Percentiles rank a stretch among this genome's conserved stretches.
Conservation (phyloP, 2,888 invertebrate genomes). For the Cephus spinipes region DNA sequence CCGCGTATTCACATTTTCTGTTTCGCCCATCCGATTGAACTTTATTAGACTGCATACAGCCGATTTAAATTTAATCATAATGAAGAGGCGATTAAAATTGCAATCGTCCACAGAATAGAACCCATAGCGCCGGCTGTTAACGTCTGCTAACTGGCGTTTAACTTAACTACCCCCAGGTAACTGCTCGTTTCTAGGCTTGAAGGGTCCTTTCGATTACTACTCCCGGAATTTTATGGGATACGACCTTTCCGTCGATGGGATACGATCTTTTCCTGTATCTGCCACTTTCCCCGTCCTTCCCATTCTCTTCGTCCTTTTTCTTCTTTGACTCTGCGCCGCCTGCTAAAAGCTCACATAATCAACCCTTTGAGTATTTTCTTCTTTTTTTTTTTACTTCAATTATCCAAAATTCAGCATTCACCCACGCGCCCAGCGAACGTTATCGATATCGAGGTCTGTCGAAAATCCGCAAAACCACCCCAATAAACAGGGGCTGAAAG, state of each 20-base stretch:
- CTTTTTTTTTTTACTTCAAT: background rate
- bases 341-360: background rate
- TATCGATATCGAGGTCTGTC: slow-evolving; percentile 23
- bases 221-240: slow-evolving; percentile 58
- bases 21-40: slow-evolving; percentile 46
- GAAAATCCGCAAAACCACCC: slow-evolving; percentile 26
- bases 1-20: slow-evolving; percentile 52
- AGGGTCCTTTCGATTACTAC: slow-evolving; percentile 64
- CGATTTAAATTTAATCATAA: slow-evolving; percentile 65
- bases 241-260: slow-evolving; percentile 25
- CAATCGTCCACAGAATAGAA: slow-evolving; percentile 59
- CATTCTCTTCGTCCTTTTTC: background rate
- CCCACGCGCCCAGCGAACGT: background rate
- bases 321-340: background rate
- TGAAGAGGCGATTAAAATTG: slow-evolving; percentile 65
- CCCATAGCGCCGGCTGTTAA: slow-evolving; percentile 55
- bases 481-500: slow-evolving; percentile 30
- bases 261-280: background rate
- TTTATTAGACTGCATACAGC: slow-evolving; percentile 49
- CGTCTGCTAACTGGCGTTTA: slow-evolving; percentile 66
- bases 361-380: background rate
- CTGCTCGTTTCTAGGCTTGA: slow-evolving; percentile 63
- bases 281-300: background rate
- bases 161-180: slow-evolving; percentile 64
- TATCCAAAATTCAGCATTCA: background rate